phyloP scores from a whole-genome alignment of 2,113 vertebrate genomes.

The Amblyopsis rosae region DNA sequence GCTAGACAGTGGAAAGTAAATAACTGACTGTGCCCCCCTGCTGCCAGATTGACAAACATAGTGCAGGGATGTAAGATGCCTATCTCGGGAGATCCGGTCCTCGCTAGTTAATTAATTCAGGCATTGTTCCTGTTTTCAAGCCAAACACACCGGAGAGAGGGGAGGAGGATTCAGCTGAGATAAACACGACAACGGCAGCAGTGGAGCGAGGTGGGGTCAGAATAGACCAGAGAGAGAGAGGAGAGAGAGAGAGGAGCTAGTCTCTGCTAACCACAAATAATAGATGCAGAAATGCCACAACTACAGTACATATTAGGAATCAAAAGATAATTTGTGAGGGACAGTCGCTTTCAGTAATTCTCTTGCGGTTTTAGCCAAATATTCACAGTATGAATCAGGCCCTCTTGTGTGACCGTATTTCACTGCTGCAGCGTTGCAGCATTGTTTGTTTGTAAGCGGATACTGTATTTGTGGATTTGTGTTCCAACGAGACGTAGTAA shows the following conservation, averaged over 20 bases:
- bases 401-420: constrained; percentile 24
- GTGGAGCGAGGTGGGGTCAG: neutral
- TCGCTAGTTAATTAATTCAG: constrained; percentile 68
- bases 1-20: constrained; percentile 36
- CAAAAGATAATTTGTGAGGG: constrained; percentile 51
- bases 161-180: constrained; percentile 32
- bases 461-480: neutral
- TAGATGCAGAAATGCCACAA: constrained; percentile 50
- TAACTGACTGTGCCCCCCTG: constrained; percentile 25
- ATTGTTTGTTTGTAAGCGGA: constrained; percentile 35
- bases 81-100: constrained; percentile 55
- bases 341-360: constrained; percentile 34
- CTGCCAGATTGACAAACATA: constrained; percentile 56
- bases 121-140: constrained; percentile 54
- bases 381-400: constrained; percentile 25
- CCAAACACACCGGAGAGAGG: constrained; percentile 52
- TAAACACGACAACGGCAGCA: constrained; percentile 33
- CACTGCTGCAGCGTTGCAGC: constrained; percentile 7
- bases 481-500: too few relatives aligned
- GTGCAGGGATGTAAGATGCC: constrained; percentile 47
- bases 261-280: constrained; percentile 54
- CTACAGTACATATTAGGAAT: constrained; percentile 34
- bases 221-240: neutral
- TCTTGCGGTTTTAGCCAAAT: constrained; percentile 29
- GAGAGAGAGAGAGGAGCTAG: constrained; percentile 34